Evolutionary conservation across 2,888 invertebrate species (phyloP).

Genomic region (Heteromurus nitidus): DNA sequence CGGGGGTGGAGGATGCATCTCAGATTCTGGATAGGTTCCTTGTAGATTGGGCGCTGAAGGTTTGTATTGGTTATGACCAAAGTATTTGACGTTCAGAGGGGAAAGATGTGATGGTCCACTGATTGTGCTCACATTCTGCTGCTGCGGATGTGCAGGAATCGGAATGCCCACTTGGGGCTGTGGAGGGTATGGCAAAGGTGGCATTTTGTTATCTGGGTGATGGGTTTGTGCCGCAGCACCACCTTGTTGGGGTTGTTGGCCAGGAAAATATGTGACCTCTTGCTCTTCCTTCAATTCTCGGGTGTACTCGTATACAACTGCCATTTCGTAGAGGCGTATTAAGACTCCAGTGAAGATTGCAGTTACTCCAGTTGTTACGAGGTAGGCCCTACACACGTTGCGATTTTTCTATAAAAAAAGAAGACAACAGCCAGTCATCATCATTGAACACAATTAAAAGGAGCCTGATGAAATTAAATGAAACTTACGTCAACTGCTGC

Average conservation of each 20-base stretch:
- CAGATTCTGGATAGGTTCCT: neutral
- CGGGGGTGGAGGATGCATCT: neutral
- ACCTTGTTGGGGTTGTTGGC: neutral
- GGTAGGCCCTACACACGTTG: neutral
- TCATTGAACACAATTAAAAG: neutral
- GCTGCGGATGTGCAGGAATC: neutral
- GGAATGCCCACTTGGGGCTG: neutral
- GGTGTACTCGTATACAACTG: constrained; percentile 32
- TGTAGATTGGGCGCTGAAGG: neutral
- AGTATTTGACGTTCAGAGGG: neutral
- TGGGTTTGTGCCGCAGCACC: neutral
- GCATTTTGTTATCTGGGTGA: neutral
- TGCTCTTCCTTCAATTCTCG: constrained; percentile 30
- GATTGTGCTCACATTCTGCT: too few species aligned
- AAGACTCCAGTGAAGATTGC: constrained; percentile 34
- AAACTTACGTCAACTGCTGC: neutral
- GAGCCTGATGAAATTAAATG: neutral
- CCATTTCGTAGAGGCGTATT: constrained; percentile 43
- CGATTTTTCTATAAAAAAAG: constrained; percentile 15
- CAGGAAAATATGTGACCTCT: constrained; percentile 49
- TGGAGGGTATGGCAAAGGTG: neutral
- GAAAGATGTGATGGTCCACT: neutral
- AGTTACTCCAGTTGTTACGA: constrained; percentile 13
- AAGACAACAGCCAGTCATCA: neutral
- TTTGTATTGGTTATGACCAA: constrained; percentile 4